Conservation (phyloP, 2,888 invertebrate species). For the Zaprionus bogoriensis region DNA sequence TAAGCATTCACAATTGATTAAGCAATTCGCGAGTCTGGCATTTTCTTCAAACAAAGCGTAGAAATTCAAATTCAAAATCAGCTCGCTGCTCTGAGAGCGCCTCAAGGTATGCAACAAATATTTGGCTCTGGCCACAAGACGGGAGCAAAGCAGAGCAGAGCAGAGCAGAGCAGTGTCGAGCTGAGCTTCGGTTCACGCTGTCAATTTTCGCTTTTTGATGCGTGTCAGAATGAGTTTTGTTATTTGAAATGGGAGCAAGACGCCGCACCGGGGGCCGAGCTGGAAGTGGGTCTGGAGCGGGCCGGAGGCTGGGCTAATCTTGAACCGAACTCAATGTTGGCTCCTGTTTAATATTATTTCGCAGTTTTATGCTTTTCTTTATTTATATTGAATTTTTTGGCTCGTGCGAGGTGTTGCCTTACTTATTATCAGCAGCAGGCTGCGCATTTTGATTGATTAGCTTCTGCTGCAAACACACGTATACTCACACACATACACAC, state of each 20-base stretch:
- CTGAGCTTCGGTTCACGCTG: background rate
- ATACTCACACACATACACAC: no score
- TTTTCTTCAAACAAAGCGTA: slow-evolving; percentile 21
- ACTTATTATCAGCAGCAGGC: slow-evolving; percentile 36
- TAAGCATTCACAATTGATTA: slow-evolving; percentile 52
- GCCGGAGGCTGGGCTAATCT: slow-evolving; percentile 12
- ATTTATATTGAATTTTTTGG: slow-evolving; percentile 9
- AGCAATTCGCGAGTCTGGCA: slow-evolving; percentile 41
- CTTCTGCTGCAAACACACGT: slow-evolving; percentile 13
- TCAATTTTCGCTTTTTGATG: slow-evolving; percentile 11
- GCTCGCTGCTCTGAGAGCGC: no score
- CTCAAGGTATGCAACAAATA: slow-evolving; percentile 20
- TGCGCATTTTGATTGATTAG: slow-evolving; percentile 61
- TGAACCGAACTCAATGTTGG: slow-evolving; percentile 14
- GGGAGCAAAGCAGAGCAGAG: no score
- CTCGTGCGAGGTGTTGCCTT: slow-evolving; percentile 9
- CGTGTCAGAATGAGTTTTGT: slow-evolving; percentile 21
- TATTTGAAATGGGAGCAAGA: slow-evolving; percentile 9
- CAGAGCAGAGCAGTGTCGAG: no score
- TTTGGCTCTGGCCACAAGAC: background rate
- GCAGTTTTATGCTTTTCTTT: slow-evolving; percentile 40
- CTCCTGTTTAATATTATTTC: slow-evolving; percentile 23
- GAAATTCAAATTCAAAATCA: slow-evolving; percentile 32
- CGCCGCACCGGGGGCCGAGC: no score
- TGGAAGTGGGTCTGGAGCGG: background rate